phyloP scores from a whole-genome alignment of 1,140 invertebrate genomes.

The Macrocentrus cingulum region DNA sequence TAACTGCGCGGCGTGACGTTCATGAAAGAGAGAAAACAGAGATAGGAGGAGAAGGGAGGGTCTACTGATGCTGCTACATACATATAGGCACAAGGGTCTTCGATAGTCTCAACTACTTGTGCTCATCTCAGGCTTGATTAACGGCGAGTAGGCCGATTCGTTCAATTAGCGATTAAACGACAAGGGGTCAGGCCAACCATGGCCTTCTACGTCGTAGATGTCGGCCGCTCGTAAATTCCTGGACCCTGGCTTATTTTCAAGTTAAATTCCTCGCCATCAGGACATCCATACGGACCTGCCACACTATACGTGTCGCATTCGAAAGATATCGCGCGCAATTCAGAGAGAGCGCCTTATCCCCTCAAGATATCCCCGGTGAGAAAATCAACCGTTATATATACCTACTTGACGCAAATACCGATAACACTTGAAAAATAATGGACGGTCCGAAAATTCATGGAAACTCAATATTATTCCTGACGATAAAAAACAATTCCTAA shows the following conservation, averaged over 20 bases:
- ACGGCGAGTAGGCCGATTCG: slow-evolving; percentile 29
- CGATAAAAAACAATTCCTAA: too few relatives aligned
- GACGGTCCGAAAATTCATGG: too few relatives aligned
- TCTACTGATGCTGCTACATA: not conserved
- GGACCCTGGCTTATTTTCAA: slow-evolving; percentile 35
- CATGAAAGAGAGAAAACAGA: not conserved
- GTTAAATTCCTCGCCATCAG: slow-evolving; percentile 38
- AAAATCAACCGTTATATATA: slow-evolving; percentile 42
- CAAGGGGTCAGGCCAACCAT: slow-evolving; percentile 26
- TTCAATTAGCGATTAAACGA: slow-evolving; percentile 44
- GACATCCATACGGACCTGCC: not conserved
- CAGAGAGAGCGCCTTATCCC: slow-evolving; percentile 44
- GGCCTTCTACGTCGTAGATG: slow-evolving; percentile 36
- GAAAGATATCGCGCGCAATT: slow-evolving; percentile 44
- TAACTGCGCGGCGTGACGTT: slow-evolving; percentile 7
- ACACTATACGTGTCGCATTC: not conserved
- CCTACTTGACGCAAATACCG: slow-evolving; percentile 14
- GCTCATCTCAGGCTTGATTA: slow-evolving; percentile 26
- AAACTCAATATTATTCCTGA: too few relatives aligned
- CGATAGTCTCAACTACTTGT: not conserved
- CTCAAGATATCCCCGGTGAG: slow-evolving; percentile 36
- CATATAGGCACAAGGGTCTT: too few relatives aligned
- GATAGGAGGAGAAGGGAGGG: slow-evolving; percentile 7
- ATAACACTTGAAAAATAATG: too few relatives aligned
- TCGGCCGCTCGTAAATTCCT: slow-evolving; percentile 42